Evolutionary conservation across 2,888 invertebrate species (phyloP), one percentile per base, ranked within the genome.

Genomic region (Anthoptus insignis): DNA sequence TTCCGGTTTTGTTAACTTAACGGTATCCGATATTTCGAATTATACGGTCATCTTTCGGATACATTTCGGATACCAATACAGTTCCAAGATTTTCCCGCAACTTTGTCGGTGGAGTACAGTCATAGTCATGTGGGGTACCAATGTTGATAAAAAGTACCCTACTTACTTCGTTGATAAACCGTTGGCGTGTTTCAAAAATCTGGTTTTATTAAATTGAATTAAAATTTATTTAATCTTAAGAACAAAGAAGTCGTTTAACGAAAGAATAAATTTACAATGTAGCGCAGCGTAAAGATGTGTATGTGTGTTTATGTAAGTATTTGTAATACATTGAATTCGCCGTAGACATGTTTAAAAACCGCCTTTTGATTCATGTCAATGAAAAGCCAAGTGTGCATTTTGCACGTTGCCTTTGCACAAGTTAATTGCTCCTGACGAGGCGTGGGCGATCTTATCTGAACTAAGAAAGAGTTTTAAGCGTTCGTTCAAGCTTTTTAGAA

Each of bases 1-100:
- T 59, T 68, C 59, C 65, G 68, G 66, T 65, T 64, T n/a, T n/a
- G n/a, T n/a, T n/a, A n/a, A n/a, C n/a, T n/a, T 68, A 66, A 68
- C 59, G 37, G 53, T 64, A 63, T 61, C 37, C 64, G 45, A 42
- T 70, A 70, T 65, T 68, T 70, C 61, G 67, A n/a, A n/a, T n/a
- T n/a, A n/a, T 70, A 34, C 8, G 24, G 22, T 34, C n/a, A n/a
- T n/a, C n/a, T n/a, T n/a, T n/a, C n/a, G n/a, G n/a, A n/a, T n/a
- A n/a, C n/a, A n/a, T n/a, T n/a, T n/a, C n/a, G n/a, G n/a, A n/a
- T n/a, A n/a, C n/a, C n/a, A n/a, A n/a, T n/a, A n/a, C n/a, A n/a
- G n/a, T n/a, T n/a, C n/a, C n/a, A n/a, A n/a, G n/a, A n/a, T n/a
- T n/a, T n/a, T n/a, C n/a, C n/a, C n/a, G 47, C 11, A 16, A 11